These are phyloP conservation scores for Chromobotia macracanthus DNA, from an alignment of 2,797 vertebrate species.

Conservation along the genomic window DNA sequence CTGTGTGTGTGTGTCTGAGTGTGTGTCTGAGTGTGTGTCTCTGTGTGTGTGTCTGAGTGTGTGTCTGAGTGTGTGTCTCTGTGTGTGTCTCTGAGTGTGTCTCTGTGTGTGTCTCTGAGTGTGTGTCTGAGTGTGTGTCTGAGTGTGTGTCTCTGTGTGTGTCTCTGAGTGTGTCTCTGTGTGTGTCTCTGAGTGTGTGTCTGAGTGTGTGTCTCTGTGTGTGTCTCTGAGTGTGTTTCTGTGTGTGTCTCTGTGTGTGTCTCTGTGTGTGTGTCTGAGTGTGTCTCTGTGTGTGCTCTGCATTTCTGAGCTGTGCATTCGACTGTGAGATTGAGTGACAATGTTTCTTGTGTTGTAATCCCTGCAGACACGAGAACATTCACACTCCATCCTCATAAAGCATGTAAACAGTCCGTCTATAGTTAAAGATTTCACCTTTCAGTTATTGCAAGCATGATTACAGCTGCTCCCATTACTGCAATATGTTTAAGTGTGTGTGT, in stretches of 20 bases:
- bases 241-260: neutral
- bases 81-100: neutral
- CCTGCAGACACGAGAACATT: neutral
- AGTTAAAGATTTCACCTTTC: constrained; percentile 20
- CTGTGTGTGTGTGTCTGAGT: neutral
- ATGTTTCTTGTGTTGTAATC: constrained; percentile 11
- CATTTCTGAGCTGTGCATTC: constrained; percentile 14
- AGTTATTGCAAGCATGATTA: constrained; percentile 25
- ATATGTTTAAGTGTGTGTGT: neutral
- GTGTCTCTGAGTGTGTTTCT: neutral
- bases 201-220: constrained; percentile 3
- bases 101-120: neutral
- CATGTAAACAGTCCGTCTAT: neutral
- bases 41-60: neutral
- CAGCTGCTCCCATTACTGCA: constrained; percentile 19
- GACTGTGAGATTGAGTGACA: constrained; percentile 7
- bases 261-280: neutral
- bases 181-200: constrained; percentile 6
- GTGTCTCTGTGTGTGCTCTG: neutral
- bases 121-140: constrained; percentile 19
- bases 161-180: neutral
- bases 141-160: constrained; percentile 1
- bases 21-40: neutral
- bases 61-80: constrained; percentile 16
- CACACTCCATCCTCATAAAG: neutral